Evolutionary conservation across 1,140 invertebrate species (phyloP).

Genomic region (Leptinotarsa texana): DNA sequence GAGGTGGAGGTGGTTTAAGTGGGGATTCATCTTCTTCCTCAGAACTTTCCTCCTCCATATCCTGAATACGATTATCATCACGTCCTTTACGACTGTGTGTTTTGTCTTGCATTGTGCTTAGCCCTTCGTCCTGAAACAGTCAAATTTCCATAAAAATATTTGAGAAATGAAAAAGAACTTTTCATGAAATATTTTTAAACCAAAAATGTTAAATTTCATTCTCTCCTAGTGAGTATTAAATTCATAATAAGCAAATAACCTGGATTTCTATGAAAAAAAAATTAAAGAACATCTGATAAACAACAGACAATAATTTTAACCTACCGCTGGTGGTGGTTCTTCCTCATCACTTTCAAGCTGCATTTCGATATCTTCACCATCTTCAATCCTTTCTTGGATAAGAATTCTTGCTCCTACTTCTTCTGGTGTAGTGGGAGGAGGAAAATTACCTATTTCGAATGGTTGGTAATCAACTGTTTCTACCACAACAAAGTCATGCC

Average conservation of each 20-base stretch:
- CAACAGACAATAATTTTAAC: neutral
- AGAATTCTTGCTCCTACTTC: slow-evolving; percentile 94
- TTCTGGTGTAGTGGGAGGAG: slow-evolving; percentile 94
- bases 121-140: slow-evolving; percentile 65
- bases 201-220: too few relatives aligned
- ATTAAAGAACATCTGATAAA: neutral
- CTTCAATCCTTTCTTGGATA: slow-evolving; percentile 72
- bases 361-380: slow-evolving; percentile 72
- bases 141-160: too few relatives aligned
- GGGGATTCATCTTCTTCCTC: slow-evolving; percentile 70
- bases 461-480: slow-evolving; percentile 99
- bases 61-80: slow-evolving; percentile 68
- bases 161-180: too few relatives aligned
- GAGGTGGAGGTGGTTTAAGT: slow-evolving; percentile 57
- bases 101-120: slow-evolving; percentile 69
- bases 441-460: slow-evolving; percentile 93
- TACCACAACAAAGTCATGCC: slow-evolving; percentile 99
- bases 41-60: slow-evolving; percentile 88
- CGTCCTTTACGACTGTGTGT: slow-evolving; percentile 53
- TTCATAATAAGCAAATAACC: too few relatives aligned
- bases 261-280: too few relatives aligned
- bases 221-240: too few relatives aligned
- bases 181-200: too few relatives aligned
- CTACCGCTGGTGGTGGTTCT: slow-evolving; percentile 48
- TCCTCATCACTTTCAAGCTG: slow-evolving; percentile 73